These are phyloP conservation scores for Enteromius paludinosus DNA, from an alignment of 2,797 vertebrate species.

Conservation along the genomic window DNA sequence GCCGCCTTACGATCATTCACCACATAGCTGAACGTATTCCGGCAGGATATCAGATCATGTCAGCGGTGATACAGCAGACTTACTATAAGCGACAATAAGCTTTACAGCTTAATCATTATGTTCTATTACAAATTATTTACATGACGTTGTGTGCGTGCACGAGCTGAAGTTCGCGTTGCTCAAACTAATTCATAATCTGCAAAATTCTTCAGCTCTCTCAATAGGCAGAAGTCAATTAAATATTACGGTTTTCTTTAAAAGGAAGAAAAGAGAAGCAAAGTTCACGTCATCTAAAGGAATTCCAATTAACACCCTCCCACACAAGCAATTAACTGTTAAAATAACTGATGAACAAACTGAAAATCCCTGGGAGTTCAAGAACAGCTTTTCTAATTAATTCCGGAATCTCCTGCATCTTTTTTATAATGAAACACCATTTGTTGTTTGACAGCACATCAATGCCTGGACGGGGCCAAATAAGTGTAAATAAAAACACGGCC, in stretches of 20 bases:
- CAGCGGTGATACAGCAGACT: constrained; percentile 14
- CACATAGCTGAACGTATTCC: constrained; percentile 1
- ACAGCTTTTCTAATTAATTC: constrained; percentile 73
- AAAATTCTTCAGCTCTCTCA: not conserved
- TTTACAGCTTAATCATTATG: constrained; percentile 4
- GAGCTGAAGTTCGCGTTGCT: not conserved
- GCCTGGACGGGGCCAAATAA: constrained; percentile 27
- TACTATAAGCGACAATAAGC: not conserved
- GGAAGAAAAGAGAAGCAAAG: constrained; percentile 65
- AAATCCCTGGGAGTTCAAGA: constrained; percentile 71
- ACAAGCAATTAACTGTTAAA: constrained; percentile 89
- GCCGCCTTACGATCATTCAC: constrained; percentile 24
- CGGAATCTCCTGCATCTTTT: constrained; percentile 70
- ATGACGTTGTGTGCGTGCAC: not conserved
- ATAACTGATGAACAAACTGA: constrained; percentile 76
- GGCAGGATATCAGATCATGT: constrained; percentile 42
- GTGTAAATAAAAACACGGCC: constrained; percentile 56
- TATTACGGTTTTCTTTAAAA: constrained; percentile 64
- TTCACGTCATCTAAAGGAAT: constrained; percentile 79
- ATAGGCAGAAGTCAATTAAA: constrained; percentile 63
- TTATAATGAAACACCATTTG: constrained; percentile 57
- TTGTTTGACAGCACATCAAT: constrained; percentile 63
- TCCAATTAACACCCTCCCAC: constrained; percentile 92
- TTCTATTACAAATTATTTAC: constrained; percentile 33
- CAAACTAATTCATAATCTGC: not conserved